These are phyloP conservation scores for Diabrotica balteata DNA, from an alignment of 2,888 invertebrate species.

Conservation along the genomic window DNA sequence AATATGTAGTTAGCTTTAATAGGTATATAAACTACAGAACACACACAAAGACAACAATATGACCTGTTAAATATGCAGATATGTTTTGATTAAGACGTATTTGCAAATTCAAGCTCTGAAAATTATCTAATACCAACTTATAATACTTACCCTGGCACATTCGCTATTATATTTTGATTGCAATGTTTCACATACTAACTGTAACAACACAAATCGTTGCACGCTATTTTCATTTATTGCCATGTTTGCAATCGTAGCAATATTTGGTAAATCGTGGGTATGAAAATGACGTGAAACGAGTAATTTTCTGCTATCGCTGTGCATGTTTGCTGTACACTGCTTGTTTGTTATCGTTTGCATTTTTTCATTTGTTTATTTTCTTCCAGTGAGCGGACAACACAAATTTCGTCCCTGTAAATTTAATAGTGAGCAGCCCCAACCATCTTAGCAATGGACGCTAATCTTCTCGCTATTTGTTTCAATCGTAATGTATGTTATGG, in stretches of 20 bases:
- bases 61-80: no score
- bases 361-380: constrained; percentile 24
- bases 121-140: no score
- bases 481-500: not conserved
- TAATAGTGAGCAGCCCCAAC: constrained; percentile 12
- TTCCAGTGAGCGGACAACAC: constrained; percentile 28
- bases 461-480: constrained; percentile 12
- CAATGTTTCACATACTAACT: not conserved
- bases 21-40: no score
- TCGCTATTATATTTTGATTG: not conserved
- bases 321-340: not conserved
- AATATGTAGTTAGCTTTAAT: no score
- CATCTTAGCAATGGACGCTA: constrained; percentile 17
- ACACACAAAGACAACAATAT: no score
- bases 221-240: not conserved
- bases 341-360: constrained; percentile 10
- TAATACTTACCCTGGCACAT: no score
- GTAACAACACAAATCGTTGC: no score
- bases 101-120: no score
- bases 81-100: no score
- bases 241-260: not conserved
- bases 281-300: no score
- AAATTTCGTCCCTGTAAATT: constrained; percentile 27
- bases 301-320: no score
- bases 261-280: no score